phyloP scores from a whole-genome alignment of 2,797 vertebrate genomes.

The Oophaga sylvatica region DNA sequence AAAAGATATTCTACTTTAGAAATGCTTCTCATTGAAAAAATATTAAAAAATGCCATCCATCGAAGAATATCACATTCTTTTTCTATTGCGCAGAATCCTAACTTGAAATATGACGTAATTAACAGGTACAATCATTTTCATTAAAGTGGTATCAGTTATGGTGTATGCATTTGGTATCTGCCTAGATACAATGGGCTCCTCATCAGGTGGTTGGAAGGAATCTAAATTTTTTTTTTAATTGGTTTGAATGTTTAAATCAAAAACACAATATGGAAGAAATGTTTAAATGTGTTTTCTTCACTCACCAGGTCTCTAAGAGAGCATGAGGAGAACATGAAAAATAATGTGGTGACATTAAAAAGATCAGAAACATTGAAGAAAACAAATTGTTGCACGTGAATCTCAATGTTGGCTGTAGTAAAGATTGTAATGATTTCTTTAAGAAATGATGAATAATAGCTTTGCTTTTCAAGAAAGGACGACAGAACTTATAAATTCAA shows the following conservation, averaged over 20 bases:
- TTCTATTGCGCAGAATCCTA: no score
- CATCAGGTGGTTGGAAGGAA: neutral
- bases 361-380: conserved; percentile 65
- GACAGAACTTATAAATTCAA: no score
- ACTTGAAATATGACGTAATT: neutral
- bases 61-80: no score
- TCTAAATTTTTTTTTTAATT: neutral
- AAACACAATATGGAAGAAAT: neutral
- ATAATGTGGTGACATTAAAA: conserved; percentile 58
- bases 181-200: neutral
- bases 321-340: conserved; percentile 70
- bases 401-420: neutral
- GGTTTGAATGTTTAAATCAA: neutral
- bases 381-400: conserved; percentile 72
- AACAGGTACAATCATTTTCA: neutral
- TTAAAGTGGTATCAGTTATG: neutral
- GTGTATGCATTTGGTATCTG: neutral
- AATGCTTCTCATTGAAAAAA: no score
- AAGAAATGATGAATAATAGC: no score
- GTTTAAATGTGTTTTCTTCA: neutral
- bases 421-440: neutral
- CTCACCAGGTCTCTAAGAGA: conserved; percentile 70
- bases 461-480: no score
- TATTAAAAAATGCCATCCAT: no score
- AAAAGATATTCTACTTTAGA: no score